A percentile compares a stretch with the other conserved stretches of the same genome.
Conservation (phyloP, 2,113 vertebrate genomes). For the Hiodon tergisus region DNA sequence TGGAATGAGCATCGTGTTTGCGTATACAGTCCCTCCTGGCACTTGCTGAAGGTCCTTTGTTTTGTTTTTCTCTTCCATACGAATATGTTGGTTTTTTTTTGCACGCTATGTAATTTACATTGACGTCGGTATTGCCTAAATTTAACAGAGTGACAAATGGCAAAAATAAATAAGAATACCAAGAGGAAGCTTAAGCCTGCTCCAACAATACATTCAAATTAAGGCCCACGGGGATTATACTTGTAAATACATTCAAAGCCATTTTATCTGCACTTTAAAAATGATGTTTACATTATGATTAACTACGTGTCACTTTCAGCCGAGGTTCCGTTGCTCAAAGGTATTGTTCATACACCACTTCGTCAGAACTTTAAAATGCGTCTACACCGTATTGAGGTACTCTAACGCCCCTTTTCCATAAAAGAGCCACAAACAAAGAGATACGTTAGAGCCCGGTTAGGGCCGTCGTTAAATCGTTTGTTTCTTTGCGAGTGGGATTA, state of each 20-base stretch:
- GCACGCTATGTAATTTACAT: conserved; percentile 35
- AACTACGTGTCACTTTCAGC: conserved; percentile 10
- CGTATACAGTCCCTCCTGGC: conserved; percentile 39
- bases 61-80: conserved; percentile 5
- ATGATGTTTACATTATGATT: conserved; percentile 25
- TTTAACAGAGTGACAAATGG: conserved; percentile 50
- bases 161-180: conserved; percentile 50
- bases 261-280: conserved; percentile 41
- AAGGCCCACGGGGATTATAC: conserved; percentile 39
- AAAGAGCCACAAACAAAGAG: conserved; percentile 3
- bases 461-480: not conserved
- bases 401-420: not conserved
- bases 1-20: conserved; percentile 26
- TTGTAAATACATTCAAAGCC: conserved; percentile 41
- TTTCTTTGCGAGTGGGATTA: not conserved
- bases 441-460: not conserved
- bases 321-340: not conserved
- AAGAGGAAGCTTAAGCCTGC: conserved; percentile 33
- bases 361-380: conserved; percentile 8
- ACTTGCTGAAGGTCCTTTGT: conserved; percentile 38
- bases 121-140: conserved; percentile 44
- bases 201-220: conserved; percentile 46
- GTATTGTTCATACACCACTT: not conserved
- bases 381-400: not conserved
- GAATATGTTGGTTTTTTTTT: conserved; percentile 25